Evolutionary conservation across 1,140 invertebrate species (phyloP), one percentile per base, ranked within the genome.

Genomic region (Neuroterus valhalla): DNA sequence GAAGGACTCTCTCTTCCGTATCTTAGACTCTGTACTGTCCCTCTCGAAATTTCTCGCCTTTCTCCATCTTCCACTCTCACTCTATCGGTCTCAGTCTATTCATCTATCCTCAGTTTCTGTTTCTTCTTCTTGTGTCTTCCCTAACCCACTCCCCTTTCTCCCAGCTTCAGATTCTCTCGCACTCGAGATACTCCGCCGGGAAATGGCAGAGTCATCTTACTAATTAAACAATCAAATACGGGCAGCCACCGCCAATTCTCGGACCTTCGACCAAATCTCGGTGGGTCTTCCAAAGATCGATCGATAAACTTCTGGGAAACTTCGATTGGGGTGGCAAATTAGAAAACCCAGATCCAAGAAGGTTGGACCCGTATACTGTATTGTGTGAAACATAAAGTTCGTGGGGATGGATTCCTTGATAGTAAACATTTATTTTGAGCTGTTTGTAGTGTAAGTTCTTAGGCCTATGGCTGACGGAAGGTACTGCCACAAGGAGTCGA

Each of bases 151-250:
- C 74, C 78, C 77, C 70, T 72, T 73, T 78, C 72, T 75, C 77
- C 82, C 71, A 77, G 72, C 77, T 81, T 85, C 82, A 76, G 79
- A 78, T 81, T 76, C 78, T 81, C 78, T 79, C 70, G 71, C 74
- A 70, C 81, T 82, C 80, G 81, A 83, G 86, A 80, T 66, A 68
- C 70, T 80, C 81, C 85, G 70, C 71, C 74, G 85, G 82, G 77
- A 85, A 85, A 81, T 76, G 76, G 81, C 81, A 81, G 83, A 88
- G 88, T 89, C 88, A 90, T 90, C 88, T 86, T 89, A 88, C 89
- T 90, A 90, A 90, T 90, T 90, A 89, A 90, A 89, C 89, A 89
- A 90, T 90, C 89, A 90, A 89, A 90, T 90, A 89, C 88, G 89
- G 88, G 89, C 78, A 80, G 79, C 81, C 78, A 80, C 75, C 75